Conservation (phyloP, 1,140 invertebrate genomes). For the Eciton burchellii region DNA sequence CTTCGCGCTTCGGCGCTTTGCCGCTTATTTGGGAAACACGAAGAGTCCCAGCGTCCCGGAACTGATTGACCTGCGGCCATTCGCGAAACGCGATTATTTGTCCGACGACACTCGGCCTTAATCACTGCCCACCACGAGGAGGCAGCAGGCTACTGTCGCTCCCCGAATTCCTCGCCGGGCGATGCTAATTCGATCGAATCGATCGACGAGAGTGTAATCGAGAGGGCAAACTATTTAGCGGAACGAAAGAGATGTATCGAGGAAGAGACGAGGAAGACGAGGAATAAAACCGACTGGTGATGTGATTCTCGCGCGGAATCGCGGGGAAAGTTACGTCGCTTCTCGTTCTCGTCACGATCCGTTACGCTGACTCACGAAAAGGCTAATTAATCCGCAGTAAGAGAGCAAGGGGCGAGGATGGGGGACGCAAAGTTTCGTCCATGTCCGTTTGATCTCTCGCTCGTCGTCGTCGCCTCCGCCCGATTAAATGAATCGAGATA, state of each 20-base stretch:
- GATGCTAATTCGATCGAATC: conserved; percentile 1
- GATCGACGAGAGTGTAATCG: not conserved
- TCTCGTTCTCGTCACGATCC: conserved; percentile 39
- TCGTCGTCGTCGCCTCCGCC: conserved; percentile 36
- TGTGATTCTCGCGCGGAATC: not conserved
- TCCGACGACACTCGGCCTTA: conserved; percentile 29
- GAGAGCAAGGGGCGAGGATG: not conserved
- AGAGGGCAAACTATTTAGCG: not conserved
- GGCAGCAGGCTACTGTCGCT: too few species aligned
- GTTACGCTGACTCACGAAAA: conserved; percentile 45
- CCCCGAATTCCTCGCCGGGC: not conserved
- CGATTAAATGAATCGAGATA: conserved; percentile 66
- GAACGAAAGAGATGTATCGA: not conserved
- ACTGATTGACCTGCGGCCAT: conserved; percentile 48
- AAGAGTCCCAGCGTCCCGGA: conserved; percentile 22
- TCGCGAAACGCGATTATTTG: conserved; percentile 55
- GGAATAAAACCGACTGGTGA: not conserved
- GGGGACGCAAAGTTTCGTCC: conserved; percentile 25
- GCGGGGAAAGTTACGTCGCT: conserved; percentile 20
- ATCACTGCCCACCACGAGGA: conserved; percentile 22
- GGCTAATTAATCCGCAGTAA: conserved; percentile 50
- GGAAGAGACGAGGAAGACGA: not conserved
- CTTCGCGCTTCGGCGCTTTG: conserved; percentile 40
- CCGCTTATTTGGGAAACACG: conserved; percentile 54
- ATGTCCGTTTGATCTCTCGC: conserved; percentile 23